Evolutionary conservation across 2,888 invertebrate genomes (phyloP), one percentile per base, ranked within the genome.

Genomic region (Lamellibrachia columna): DNA sequence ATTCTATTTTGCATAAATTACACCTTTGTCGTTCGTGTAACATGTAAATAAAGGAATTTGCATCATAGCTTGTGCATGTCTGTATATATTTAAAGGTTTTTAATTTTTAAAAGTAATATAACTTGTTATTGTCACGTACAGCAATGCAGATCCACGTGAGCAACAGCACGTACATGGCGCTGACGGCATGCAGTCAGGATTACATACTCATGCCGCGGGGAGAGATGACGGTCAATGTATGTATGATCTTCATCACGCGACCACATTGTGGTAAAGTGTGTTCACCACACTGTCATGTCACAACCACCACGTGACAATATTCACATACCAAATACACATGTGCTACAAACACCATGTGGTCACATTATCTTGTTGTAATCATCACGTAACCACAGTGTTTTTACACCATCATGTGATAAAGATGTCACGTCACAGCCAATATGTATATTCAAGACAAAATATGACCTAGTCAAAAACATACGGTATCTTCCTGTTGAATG

Each of bases 91-190:
- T 75, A 75, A 2, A 75, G 22, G 4, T 75, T 75, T 58, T 75
- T 1, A 75, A 22, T 11, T 75, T 15, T 75, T 2, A 22, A 22
- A 22, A n/a, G 75, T 75, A 75, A 75, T 22, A 75, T 75, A 15
- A 75, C 6, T 75, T 6, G 22, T 75, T 15, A 75, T 22, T 75
- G 22, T 75, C 22, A n/a, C 53, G 91, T 93, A 2, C 94, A 94
- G 94, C 94, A 4, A 92, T 94, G 58, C 90, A 93, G 53, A 94
- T 94, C 90, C 94, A 94, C 93, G 90, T 94, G 58, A 94, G 94
- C 91, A 92, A 92, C 60, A 90, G 92, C 91, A 90, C 92, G n/a
- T 93, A 93, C 93, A 90, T 91, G 28, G 91, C 92, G 8, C 93
- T 94, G 75, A 91, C 58, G 92, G 93, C 93, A 75, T 53, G 58